These are phyloP conservation scores for Pterocles orientalis DNA, from an alignment of 2,113 vertebrate species.

Conservation along the genomic window DNA sequence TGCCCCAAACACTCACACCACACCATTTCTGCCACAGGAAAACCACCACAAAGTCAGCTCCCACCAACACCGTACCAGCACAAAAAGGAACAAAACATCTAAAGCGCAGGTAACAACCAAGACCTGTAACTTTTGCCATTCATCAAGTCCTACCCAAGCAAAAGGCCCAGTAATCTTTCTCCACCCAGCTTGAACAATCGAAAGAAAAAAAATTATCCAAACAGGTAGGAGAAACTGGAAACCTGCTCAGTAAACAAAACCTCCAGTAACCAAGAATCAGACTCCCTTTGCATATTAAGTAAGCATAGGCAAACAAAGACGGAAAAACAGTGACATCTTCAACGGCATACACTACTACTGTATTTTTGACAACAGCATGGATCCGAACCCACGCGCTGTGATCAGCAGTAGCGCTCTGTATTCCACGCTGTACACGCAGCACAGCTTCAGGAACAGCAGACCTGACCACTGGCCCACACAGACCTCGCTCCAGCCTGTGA, in stretches of 20 bases:
- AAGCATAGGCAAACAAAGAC: neutral
- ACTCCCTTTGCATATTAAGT: neutral
- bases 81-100: neutral
- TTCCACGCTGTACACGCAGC: neutral
- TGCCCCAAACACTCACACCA: neutral
- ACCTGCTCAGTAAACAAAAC: slow-evolving; percentile 2
- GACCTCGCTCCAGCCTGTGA: slow-evolving; percentile 12
- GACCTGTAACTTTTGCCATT: neutral
- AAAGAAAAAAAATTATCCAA: neutral
- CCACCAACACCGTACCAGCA: rapidly evolving
- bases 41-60: neutral
- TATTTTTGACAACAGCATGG: neutral
- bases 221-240: neutral
- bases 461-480: slow-evolving; percentile 33
- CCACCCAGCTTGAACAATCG: neutral
- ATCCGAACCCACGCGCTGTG: neutral
- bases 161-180: neutral
- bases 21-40: neutral
- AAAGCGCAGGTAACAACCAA: neutral
- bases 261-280: neutral
- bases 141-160: neutral
- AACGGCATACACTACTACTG: neutral
- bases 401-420: neutral
- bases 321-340: neutral
- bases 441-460: neutral